These are phyloP conservation scores for Poeciliopsis occidentalis DNA, from an alignment of 2,113 vertebrate species.

Conservation along the genomic window DNA sequence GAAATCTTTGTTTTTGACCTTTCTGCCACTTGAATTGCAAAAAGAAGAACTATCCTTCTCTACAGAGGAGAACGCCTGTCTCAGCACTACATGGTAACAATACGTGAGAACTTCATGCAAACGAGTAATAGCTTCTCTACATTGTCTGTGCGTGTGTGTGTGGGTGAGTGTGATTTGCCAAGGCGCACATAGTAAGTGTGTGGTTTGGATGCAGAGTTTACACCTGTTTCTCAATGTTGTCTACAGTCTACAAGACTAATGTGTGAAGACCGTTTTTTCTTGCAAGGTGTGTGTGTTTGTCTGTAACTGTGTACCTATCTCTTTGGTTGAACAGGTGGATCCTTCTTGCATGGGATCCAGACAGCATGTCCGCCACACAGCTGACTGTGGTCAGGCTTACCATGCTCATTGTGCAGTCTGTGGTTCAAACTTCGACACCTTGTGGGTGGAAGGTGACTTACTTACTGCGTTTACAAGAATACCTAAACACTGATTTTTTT, in stretches of 20 bases:
- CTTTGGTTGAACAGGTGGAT: constrained; percentile 58
- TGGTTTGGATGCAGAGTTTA: constrained; percentile 51
- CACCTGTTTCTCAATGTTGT: constrained; percentile 11
- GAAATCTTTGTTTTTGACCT: constrained; percentile 20
- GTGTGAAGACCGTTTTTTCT: constrained; percentile 38
- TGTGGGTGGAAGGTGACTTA: constrained; percentile 33
- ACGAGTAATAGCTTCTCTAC: constrained; percentile 14
- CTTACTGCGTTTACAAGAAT: constrained; percentile 14
- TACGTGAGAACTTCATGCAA: constrained; percentile 47
- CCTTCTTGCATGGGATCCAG: constrained; percentile 49
- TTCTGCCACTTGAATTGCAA: constrained; percentile 39
- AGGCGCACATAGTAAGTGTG: constrained; percentile 35
- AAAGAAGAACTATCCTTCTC: constrained; percentile 38
- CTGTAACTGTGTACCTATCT: constrained; percentile 41
- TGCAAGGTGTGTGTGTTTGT: constrained; percentile 38
- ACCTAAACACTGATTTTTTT: neutral
- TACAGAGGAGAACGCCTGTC: constrained; percentile 25
- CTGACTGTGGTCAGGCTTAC: constrained; percentile 57
- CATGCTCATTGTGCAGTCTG: constrained; percentile 29
- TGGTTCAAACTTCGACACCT: constrained; percentile 23
- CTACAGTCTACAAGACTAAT: neutral
- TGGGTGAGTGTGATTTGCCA: constrained; percentile 52
- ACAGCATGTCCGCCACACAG: constrained; percentile 34
- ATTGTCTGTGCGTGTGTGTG: constrained; percentile 21
- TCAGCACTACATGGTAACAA: constrained; percentile 27